Conservation (phyloP, 2,888 invertebrate genomes). For the Arctia plantaginis region DNA sequence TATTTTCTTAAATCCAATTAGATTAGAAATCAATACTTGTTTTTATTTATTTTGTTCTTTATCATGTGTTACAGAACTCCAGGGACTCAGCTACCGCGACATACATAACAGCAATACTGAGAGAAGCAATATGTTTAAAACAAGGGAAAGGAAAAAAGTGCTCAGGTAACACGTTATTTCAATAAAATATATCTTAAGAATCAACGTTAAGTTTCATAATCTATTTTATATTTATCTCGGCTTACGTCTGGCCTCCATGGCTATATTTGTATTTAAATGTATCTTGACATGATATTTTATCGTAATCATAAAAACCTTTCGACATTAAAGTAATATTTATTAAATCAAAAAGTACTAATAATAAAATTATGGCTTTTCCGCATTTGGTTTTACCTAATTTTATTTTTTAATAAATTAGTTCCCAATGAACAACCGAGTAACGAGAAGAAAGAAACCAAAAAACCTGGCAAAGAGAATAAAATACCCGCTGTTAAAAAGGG, state of each 20-base stretch:
- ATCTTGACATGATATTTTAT: background rate
- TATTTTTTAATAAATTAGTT: slow-evolving; percentile 63
- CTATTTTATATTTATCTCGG: slow-evolving; percentile 1
- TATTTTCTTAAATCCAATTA: background rate
- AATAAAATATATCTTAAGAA: background rate
- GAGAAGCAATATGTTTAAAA: slow-evolving; percentile 87
- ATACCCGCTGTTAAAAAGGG: slow-evolving; percentile 75
- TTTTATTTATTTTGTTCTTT: background rate
- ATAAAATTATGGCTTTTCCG: background rate
- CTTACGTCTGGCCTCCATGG: slow-evolving; percentile 9
- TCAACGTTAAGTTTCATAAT: background rate
- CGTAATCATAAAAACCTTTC: background rate
- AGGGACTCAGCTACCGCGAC: slow-evolving; percentile 84
- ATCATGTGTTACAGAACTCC: slow-evolving; percentile 72
- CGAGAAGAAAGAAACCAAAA: slow-evolving; percentile 81
- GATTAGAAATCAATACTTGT: background rate
- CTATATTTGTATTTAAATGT: slow-evolving; percentile 4
- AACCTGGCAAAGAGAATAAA: slow-evolving; percentile 78
- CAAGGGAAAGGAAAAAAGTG: slow-evolving; percentile 84
- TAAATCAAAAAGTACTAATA: background rate
- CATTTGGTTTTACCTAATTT: slow-evolving; percentile 12
- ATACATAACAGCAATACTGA: slow-evolving; percentile 86
- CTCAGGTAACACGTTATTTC: slow-evolving; percentile 65
- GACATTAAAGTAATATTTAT: too few relatives aligned
- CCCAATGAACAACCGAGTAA: slow-evolving; percentile 65